phyloP scores from a whole-genome alignment of 2,888 invertebrate genomes.

The Theretra japonica region DNA sequence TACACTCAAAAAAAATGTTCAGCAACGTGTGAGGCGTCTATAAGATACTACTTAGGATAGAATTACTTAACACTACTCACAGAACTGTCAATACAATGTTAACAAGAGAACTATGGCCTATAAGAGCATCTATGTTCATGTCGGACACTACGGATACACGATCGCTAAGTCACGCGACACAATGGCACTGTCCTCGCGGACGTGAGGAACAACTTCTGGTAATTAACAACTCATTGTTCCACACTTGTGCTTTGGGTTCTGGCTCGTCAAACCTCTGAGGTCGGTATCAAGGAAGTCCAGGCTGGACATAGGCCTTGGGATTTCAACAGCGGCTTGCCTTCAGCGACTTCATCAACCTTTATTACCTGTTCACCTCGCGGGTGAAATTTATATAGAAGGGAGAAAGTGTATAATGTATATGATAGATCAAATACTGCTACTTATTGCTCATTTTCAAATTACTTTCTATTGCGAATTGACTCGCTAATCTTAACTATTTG shows the following conservation, averaged over 20 bases:
- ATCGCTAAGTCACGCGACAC: background rate
- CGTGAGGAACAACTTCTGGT: constrained; percentile 17
- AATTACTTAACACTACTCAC: constrained; percentile 74
- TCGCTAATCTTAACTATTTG: constrained; percentile 6
- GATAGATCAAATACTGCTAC: background rate
- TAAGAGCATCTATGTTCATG: constrained; percentile 11
- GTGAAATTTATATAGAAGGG: too few species aligned
- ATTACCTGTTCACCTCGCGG: background rate
- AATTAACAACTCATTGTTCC: constrained; percentile 9
- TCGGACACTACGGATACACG: constrained; percentile 8
- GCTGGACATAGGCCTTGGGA: too few species aligned
- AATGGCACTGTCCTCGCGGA: constrained; percentile 15
- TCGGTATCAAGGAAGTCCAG: background rate
- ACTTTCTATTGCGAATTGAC: background rate
- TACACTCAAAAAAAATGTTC: constrained; percentile 26
- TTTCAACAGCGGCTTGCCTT: too few species aligned
- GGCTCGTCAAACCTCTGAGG: background rate
- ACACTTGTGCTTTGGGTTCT: background rate
- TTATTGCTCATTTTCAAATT: background rate
- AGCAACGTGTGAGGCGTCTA: constrained; percentile 72
- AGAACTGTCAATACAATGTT: constrained; percentile 66
- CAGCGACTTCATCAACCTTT: too few species aligned
- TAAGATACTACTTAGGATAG: constrained; percentile 75
- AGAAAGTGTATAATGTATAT: too few species aligned
- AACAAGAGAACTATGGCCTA: constrained; percentile 73